A percentile compares a stretch with the other conserved stretches of the same genome.
These are phyloP conservation scores for Cheilosia vulpina DNA, from an alignment of 2,888 invertebrate species.

Conservation along the genomic window DNA sequence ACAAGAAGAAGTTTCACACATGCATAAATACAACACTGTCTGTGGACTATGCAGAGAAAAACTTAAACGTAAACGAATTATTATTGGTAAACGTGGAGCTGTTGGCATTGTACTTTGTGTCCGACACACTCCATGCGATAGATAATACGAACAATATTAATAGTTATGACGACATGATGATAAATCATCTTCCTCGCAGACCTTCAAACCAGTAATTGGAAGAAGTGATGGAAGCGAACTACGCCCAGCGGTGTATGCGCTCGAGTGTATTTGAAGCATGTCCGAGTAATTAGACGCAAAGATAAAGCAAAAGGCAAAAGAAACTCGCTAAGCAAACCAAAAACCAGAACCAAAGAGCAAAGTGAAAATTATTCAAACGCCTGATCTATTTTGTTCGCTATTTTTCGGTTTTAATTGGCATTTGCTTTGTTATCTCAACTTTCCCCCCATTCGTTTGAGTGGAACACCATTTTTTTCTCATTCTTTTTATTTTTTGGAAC, in stretches of 20 bases:
- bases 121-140: conserved; percentile 18
- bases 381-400: conserved; percentile 39
- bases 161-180: conserved; percentile 53
- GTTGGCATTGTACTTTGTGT: not conserved
- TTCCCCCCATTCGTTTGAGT: conserved; percentile 16
- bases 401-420: conserved; percentile 53
- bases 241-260: conserved; percentile 27
- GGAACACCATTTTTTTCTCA: not conserved
- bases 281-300: conserved; percentile 48
- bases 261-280: conserved; percentile 30
- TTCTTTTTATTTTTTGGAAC: not conserved
- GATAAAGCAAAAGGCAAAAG: conserved; percentile 17
- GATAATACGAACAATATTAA: conserved; percentile 36
- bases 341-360: conserved; percentile 28
- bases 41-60: not conserved
- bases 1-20: conserved; percentile 20
- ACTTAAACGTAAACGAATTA: not conserved
- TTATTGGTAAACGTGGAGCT: conserved; percentile 26
- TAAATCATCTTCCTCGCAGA: conserved; percentile 40
- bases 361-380: conserved; percentile 64
- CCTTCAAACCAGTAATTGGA: conserved; percentile 40
- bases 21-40: conserved; percentile 3
- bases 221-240: conserved; percentile 34
- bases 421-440: conserved; percentile 44
- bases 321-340: conserved; percentile 14